phyloP scores from a whole-genome alignment of 2,888 invertebrate species.

The Pheosia gnoma region DNA sequence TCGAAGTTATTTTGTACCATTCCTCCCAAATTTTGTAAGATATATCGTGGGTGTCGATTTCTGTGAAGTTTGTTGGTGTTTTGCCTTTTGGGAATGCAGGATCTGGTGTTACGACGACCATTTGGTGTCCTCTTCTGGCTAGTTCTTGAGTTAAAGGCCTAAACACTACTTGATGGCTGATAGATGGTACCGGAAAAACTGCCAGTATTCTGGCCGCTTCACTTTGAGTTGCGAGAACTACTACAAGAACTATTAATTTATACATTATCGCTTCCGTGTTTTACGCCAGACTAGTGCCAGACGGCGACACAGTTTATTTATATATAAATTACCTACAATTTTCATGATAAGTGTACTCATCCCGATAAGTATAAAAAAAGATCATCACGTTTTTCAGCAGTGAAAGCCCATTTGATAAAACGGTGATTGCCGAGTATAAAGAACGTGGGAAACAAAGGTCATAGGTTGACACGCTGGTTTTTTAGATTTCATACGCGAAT shows the following conservation, averaged over 20 bases:
- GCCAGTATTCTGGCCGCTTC: slow-evolving; percentile 53
- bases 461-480: too few species aligned
- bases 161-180: slow-evolving; percentile 62
- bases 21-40: slow-evolving; percentile 42
- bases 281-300: background rate
- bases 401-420: too few species aligned
- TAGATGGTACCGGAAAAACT: slow-evolving; percentile 53
- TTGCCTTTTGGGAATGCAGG: slow-evolving; percentile 38
- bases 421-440: too few species aligned
- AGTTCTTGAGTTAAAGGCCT: slow-evolving; percentile 54
- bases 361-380: too few species aligned
- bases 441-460: too few species aligned
- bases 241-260: background rate
- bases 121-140: slow-evolving; percentile 58
- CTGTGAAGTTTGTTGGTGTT: slow-evolving; percentile 48
- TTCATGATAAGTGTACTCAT: too few species aligned
- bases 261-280: slow-evolving; percentile 3
- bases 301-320: too few species aligned
- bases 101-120: slow-evolving; percentile 57
- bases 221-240: background rate
- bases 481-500: too few species aligned
- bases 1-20: slow-evolving; percentile 2
- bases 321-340: too few species aligned
- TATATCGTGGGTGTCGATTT: slow-evolving; percentile 54
- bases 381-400: too few species aligned